A percentile compares a stretch with the other conserved stretches of the same genome.
Evolutionary conservation across 2,888 invertebrate species (phyloP).

Genomic region (Caenorhabditis sinica): DNA sequence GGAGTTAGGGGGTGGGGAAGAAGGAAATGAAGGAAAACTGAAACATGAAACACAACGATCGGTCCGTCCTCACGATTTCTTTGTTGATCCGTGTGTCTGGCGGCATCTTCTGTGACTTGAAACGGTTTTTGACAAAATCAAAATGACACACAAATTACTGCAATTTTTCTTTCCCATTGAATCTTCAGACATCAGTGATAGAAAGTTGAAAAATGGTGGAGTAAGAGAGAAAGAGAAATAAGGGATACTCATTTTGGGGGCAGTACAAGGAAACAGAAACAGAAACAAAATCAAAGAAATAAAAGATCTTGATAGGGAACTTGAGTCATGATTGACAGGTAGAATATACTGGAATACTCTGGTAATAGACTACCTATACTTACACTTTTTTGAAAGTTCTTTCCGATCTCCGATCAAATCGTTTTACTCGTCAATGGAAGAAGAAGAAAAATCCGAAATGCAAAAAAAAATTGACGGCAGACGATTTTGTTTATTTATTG

Average conservation of each 20-base stretch:
- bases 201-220: background rate
- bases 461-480: constrained; percentile 26
- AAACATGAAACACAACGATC: constrained; percentile 33
- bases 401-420: constrained; percentile 16
- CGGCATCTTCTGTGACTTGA: constrained; percentile 53
- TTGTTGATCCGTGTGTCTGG: constrained; percentile 63
- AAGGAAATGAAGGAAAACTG: background rate
- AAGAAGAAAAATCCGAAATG: constrained; percentile 9
- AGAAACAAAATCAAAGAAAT: background rate
- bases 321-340: constrained; percentile 19
- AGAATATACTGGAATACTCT: background rate
- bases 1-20: background rate
- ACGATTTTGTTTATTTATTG: constrained; percentile 58
- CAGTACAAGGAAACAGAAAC: background rate
- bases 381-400: constrained; percentile 1
- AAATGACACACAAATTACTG: constrained; percentile 58
- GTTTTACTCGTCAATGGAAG: background rate
- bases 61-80: constrained; percentile 54
- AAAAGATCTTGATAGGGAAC: background rate
- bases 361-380: background rate
- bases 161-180: background rate
- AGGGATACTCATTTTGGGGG: constrained; percentile 12
- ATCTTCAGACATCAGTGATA: constrained; percentile 39
- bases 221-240: constrained; percentile 1
- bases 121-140: constrained; percentile 57